Base-by-base conservation (phyloP, 2,888 invertebrate species). In the Tryphoninae sp. region DNA sequence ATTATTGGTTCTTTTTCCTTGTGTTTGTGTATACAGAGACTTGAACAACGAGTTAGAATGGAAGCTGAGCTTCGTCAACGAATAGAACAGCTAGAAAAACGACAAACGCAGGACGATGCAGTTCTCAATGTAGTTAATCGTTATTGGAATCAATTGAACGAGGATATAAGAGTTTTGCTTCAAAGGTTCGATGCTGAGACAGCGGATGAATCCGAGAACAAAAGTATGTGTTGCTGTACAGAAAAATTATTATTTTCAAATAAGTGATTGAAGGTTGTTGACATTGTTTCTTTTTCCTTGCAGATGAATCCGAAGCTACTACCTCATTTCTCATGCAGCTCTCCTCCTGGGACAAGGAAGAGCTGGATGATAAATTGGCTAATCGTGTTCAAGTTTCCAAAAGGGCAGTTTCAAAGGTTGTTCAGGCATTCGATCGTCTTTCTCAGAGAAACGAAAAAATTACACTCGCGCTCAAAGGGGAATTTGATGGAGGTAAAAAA, bases 141-240 rank as follows among this genome's bases (percentile, higher is more conserved):
- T 53, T 98, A 98, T 92, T 98, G 98, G 98, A 98, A 98, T 93
- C 96, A 98, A 92, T 93, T 99, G 40, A 99, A 99, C 93, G 99
- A 99, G 93, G 99, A 99, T 91, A 97, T 99, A 86, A 94, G 99
- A 85, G 96, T 99, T 13, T 92, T 99, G 77, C 92, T 99, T 84
- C 98, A 99, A 91, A 94, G 99, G 84, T 99, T 99, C 93, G 99
- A 99, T 94, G 98, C 98, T 0, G 99, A 99, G 92, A 98, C 98
- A 11, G 98, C 98, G 4, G 98, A 98, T 93, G 98, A 98, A 92
- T 96, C 96, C 0, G 98, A 98, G 92, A 98, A 97, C 90, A 97
- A 97, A 93, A 98, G 97, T 97, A 94, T 93, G 92, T 45, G 51
- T 11, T 33, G 0, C 6, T 26, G 23, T 16, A n/a, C 16, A 3